Base-by-base conservation (phyloP, 2,888 invertebrate genomes). In the Nomada fabriciana region DNA sequence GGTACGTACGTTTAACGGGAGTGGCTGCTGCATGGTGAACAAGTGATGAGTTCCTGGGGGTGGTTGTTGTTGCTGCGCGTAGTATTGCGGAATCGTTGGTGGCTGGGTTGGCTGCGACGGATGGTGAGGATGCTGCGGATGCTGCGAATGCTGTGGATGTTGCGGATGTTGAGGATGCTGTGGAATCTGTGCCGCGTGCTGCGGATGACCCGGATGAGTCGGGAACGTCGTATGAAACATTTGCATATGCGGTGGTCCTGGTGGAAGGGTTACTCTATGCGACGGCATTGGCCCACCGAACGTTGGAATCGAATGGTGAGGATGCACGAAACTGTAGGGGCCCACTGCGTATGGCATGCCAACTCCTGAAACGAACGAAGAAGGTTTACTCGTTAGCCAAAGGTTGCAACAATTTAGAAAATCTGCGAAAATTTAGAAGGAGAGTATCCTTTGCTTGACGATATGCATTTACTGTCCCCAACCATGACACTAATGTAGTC, bases 271-370 rank as follows among this genome's bases (percentile, higher is more conserved):
- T 36, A 94, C 94, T 82, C 94, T 92, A 80, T 94, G 94, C 53
- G 94, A 94, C 84, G 95, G 95, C 93, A 95, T 93, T 88, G 95
- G 95, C 82, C 94, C 95, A 89, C 94, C 95, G 85, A 94, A 95
- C 61, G 94, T 92, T 64, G 94, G 94, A 74, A 94, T 94, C 52
- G 93, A 91, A 85, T 95, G 95, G 86, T 95, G 95, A 9, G 96
- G 95, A 88, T 97, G 97, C 13, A 96, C 95, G 92, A 97, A 97
- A 88, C 96, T 96, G 93, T 97, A 97, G 29, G 97, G 96, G 69
- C 94, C 94, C 23, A 95, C 94, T 0, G 95, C 95, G 86, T 96
- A 96, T 53, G 96, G 96, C 88, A 95, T 94, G 2, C 95, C 94
- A 84, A 96, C 92, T 75, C 93, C 93, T 93, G 83, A 7, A 83